phyloP scores from a whole-genome alignment of 2,113 vertebrate species.

The Charina bottae region DNA sequence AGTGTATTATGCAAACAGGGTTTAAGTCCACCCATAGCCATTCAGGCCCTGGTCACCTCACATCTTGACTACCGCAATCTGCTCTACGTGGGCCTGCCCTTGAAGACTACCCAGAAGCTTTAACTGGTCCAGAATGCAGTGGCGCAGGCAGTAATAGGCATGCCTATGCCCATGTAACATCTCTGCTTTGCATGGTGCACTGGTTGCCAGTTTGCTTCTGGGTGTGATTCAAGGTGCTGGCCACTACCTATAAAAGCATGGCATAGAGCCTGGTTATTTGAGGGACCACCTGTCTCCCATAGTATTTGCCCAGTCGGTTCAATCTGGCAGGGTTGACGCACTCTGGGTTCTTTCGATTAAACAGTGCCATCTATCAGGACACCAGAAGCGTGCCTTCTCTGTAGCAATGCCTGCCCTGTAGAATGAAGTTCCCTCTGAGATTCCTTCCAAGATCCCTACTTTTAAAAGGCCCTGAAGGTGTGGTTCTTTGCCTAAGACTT shows the following conservation, averaged over 20 bases:
- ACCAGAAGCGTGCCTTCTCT: neutral
- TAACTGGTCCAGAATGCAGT: no score
- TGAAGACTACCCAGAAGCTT: no score
- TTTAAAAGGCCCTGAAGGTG: neutral
- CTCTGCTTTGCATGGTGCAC: no score
- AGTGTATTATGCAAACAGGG: no score
- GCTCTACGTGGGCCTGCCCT: no score
- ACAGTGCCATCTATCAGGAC: neutral
- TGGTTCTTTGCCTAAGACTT: neutral
- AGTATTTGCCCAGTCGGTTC: neutral
- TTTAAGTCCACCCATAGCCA: no score
- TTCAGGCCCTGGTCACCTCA: no score
- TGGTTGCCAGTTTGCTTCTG: no score
- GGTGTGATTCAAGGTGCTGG: neutral
- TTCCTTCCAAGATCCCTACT: neutral
- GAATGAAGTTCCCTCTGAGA: neutral
- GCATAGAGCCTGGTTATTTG: neutral
- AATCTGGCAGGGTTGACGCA: neutral
- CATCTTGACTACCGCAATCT: no score
- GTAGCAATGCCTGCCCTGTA: neutral
- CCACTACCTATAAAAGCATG: neutral
- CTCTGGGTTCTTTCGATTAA: neutral
- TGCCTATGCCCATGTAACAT: no score
- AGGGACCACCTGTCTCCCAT: neutral
- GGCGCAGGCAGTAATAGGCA: no score